A percentile compares a stretch with the other conserved stretches of the same genome.
Conservation (phyloP, 2,797 vertebrate genomes). For the Ctenosaura bakeri region DNA sequence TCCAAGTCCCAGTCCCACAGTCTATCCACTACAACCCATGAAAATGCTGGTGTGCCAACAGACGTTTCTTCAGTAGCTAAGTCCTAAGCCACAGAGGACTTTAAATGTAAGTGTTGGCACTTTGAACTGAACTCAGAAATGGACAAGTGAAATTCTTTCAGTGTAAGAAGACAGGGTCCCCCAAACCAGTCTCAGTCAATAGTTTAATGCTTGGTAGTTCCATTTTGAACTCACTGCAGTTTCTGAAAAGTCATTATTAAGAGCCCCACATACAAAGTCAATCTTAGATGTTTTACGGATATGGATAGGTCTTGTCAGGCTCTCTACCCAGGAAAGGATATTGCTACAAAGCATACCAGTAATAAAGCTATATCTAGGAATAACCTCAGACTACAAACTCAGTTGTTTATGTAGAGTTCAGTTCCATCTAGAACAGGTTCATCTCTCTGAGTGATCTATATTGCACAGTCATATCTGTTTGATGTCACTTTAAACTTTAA, state of each 20-base stretch:
- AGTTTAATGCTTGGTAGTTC: not conserved
- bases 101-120: not conserved
- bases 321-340: not conserved
- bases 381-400: not conserved
- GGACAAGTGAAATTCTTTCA: not conserved
- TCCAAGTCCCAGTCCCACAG: not conserved
- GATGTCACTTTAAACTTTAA: too few relatives aligned
- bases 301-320: not conserved
- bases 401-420: not conserved
- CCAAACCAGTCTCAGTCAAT: too few relatives aligned
- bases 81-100: not conserved
- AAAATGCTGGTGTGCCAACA: not conserved
- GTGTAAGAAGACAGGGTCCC: not conserved
- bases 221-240: not conserved
- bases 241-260: not conserved
- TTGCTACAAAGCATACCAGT: not conserved
- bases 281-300: not conserved
- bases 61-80: not conserved
- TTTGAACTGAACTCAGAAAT: not conserved
- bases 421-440: not conserved
- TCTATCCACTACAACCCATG: not conserved
- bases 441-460: not conserved
- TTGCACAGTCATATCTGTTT: too few relatives aligned
- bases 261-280: not conserved
- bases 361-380: not conserved